Evolutionary conservation across 2,797 vertebrate species (phyloP).

Genomic region (Oreochromis mossambicus): DNA sequence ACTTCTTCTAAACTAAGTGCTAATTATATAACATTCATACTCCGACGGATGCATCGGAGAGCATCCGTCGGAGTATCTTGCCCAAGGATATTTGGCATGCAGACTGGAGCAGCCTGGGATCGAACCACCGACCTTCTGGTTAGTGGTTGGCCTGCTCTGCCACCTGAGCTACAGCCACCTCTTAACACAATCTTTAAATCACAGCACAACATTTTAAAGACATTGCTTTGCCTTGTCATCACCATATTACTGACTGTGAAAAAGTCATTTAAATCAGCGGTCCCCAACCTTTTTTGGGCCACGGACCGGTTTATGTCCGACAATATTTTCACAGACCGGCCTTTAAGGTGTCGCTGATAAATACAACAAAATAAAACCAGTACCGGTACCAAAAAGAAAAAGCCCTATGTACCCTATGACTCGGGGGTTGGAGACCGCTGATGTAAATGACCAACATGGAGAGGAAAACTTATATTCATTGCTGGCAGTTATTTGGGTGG

Average conservation of each 20-base stretch:
- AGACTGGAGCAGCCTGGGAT: too few species aligned
- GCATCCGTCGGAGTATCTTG: too few species aligned
- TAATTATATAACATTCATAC: too few species aligned
- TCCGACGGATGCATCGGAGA: too few species aligned
- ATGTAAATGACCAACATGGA: background rate
- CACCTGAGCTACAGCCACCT: too few species aligned
- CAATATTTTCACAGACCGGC: background rate
- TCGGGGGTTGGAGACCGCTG: background rate
- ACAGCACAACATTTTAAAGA: background rate
- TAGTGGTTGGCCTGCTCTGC: too few species aligned
- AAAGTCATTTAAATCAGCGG: background rate
- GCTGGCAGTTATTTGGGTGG: background rate
- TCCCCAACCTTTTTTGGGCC: background rate
- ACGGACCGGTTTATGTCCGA: rapidly evolving
- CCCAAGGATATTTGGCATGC: too few species aligned
- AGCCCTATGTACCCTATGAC: background rate
- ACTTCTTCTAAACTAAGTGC: too few species aligned
- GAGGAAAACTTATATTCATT: background rate
- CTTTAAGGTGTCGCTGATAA: rapidly evolving
- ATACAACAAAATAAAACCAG: background rate
- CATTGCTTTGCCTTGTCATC: background rate
- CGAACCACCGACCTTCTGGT: too few species aligned
- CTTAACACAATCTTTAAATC: background rate
- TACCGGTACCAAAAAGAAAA: background rate
- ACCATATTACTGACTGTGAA: background rate